Evolutionary conservation across 1,140 invertebrate species (phyloP).

Genomic region (Bombyx mori): ASM3026992v2 NC_085112.1:6389501-6390000

Average conservation of each 20-base stretch:
- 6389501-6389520: too few relatives aligned
- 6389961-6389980: constrained; percentile 24
- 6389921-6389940: too few relatives aligned
- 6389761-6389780: too few relatives aligned
- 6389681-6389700: constrained; percentile 59
- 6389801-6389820: too few relatives aligned
- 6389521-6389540: too few relatives aligned
- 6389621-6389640: constrained; percentile 9
- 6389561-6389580: neutral
- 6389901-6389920: too few relatives aligned
- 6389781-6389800: too few relatives aligned
- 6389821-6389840: too few relatives aligned
- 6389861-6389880: too few relatives aligned
- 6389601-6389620: neutral
- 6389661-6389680: constrained; percentile 36
- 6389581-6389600: neutral
- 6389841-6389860: too few relatives aligned
- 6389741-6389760: constrained; percentile 12
- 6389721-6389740: constrained; percentile 20
- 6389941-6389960: too few relatives aligned
- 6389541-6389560: neutral
- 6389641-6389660: constrained; percentile 38
- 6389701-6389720: constrained; percentile 33
- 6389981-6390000: constrained; percentile 21
- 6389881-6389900: too few relatives aligned